phyloP scores from a whole-genome alignment of 2,113 vertebrate genomes.

The Chaetops frenatus region DNA sequence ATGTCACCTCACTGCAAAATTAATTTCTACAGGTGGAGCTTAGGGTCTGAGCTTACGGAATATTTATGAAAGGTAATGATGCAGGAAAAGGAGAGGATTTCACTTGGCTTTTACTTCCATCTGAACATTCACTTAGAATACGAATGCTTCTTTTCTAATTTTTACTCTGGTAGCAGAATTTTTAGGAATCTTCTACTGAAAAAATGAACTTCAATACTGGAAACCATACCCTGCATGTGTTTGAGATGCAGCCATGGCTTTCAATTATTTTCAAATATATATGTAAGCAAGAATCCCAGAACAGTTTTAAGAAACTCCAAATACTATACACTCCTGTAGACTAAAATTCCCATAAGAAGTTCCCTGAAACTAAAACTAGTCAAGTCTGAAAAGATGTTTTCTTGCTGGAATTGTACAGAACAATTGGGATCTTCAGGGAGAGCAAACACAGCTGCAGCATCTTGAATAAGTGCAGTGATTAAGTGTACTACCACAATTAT shows the following conservation, averaged over 20 bases:
- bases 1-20: not conserved
- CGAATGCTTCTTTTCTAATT: not conserved
- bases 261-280: not conserved
- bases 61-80: not conserved
- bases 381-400: conserved; percentile 32
- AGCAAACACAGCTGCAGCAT: conserved; percentile 48
- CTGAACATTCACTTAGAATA: not conserved
- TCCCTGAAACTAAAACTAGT: conserved; percentile 29
- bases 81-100: not conserved
- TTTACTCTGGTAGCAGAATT: not conserved
- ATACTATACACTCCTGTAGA: not conserved
- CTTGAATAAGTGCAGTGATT: not conserved
- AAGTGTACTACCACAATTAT: not conserved
- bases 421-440: not conserved
- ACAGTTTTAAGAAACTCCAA: not conserved
- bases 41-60: not conserved
- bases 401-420: conserved; percentile 2
- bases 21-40: not conserved
- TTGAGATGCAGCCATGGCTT: not conserved
- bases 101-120: not conserved
- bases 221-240: not conserved
- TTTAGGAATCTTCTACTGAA: not conserved
- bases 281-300: conserved; percentile 4
- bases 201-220: not conserved
- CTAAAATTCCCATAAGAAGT: not conserved